Conservation (phyloP, 2,888 invertebrate species). For the Baronia brevicornis region DNA sequence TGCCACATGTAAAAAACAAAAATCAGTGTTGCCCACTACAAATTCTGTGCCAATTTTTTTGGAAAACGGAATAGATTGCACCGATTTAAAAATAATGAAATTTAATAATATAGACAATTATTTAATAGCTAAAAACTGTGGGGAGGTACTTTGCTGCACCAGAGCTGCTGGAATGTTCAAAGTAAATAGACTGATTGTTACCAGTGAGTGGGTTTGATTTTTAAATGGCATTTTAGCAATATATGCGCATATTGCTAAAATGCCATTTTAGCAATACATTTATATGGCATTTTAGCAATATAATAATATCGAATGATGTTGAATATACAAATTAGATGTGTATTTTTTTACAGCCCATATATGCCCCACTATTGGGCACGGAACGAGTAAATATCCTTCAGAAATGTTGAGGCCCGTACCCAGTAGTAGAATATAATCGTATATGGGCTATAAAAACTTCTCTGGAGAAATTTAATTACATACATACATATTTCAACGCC, state of each 20-base stretch:
- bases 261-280: background rate
- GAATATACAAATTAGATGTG: no score
- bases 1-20: constrained; percentile 40
- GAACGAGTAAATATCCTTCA: no score
- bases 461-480: no score
- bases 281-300: no score
- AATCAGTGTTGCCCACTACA: constrained; percentile 31
- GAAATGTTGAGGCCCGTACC: no score
- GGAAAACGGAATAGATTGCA: constrained; percentile 46
- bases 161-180: constrained; percentile 38
- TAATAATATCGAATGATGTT: no score
- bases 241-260: background rate
- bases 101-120: constrained; percentile 37
- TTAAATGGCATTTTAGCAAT: background rate
- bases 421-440: no score
- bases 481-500: no score
- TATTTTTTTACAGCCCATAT: no score
- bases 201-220: constrained; percentile 38
- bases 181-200: constrained; percentile 38
- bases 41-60: constrained; percentile 34
- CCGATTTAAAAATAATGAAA: constrained; percentile 48
- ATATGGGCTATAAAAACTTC: no score
- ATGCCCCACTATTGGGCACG: no score
- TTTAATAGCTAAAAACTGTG: constrained; percentile 54
- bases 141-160: constrained; percentile 52